phyloP scores from a whole-genome alignment of 2,797 vertebrate species.

The Cossypha polioptera region DNA sequence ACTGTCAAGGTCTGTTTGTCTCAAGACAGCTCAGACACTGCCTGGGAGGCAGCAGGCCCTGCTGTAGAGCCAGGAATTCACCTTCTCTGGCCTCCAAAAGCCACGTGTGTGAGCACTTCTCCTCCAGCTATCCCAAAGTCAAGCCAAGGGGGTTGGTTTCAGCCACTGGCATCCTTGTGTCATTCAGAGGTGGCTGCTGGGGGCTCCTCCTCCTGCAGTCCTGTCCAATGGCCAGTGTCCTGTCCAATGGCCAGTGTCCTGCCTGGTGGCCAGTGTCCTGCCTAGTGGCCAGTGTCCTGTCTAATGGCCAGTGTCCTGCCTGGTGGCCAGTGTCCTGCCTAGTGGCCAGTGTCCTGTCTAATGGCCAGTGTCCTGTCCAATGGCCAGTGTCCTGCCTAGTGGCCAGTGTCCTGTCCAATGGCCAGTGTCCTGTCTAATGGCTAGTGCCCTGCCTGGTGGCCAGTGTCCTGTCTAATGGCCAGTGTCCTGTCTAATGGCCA shows the following conservation, averaged over 20 bases:
- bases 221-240: rapidly evolving
- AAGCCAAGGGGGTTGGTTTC: neutral
- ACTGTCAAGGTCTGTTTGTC: neutral
- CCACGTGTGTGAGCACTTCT: neutral
- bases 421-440: rapidly evolving
- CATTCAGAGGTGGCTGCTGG: neutral
- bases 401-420: rapidly evolving
- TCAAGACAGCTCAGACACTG: rapidly evolving
- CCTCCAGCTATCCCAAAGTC: neutral
- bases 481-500: rapidly evolving
- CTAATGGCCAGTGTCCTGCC: rapidly evolving
- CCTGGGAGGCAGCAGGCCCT: neutral
- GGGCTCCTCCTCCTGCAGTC: neutral
- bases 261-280: rapidly evolving
- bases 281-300: rapidly evolving
- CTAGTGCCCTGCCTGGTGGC: rapidly evolving
- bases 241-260: rapidly evolving
- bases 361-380: rapidly evolving
- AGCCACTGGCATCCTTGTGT: neutral
- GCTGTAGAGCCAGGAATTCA: neutral
- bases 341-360: rapidly evolving
- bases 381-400: rapidly evolving
- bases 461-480: rapidly evolving
- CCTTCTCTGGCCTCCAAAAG: neutral
- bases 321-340: rapidly evolving